Conservation (phyloP, 2,113 vertebrate genomes). For the Antennarius striatus region DNA sequence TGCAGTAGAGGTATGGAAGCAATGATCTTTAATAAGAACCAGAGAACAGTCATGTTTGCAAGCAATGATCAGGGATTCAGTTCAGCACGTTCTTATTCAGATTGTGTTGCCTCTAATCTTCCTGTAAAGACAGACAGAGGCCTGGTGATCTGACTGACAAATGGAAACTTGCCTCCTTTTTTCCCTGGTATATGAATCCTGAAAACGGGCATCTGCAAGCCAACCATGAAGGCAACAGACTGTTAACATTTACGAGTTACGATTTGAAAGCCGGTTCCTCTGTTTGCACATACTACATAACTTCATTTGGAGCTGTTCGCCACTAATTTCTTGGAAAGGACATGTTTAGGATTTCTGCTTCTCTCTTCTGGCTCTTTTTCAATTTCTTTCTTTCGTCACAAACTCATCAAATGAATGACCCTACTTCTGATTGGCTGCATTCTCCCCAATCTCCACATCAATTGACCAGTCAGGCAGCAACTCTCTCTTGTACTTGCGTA, state of each 20-base stretch:
- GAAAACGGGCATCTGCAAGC: constrained; percentile 41
- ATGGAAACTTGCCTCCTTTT: constrained; percentile 33
- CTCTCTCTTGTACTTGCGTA: constrained; percentile 22
- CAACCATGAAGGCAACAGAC: constrained; percentile 56
- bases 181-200: constrained; percentile 23
- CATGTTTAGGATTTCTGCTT: constrained; percentile 48
- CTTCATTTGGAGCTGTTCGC: constrained; percentile 23
- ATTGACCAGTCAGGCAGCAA: constrained; percentile 60
- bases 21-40: constrained; percentile 75
- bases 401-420: constrained; percentile 78
- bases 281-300: background rate
- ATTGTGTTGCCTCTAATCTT: constrained; percentile 67
- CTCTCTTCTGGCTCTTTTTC: constrained; percentile 34
- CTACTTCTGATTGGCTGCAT: constrained; percentile 71
- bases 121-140: constrained; percentile 47
- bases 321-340: constrained; percentile 28
- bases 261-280: constrained; percentile 20
- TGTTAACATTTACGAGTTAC: constrained; percentile 34
- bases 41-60: constrained; percentile 68
- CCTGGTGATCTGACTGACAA: constrained; percentile 54
- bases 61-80: constrained; percentile 61
- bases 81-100: constrained; percentile 60
- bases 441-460: constrained; percentile 42
- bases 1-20: constrained; percentile 73
- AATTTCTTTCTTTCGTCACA: constrained; percentile 66